Evolutionary conservation across 1,140 invertebrate genomes (phyloP), one percentile per base, ranked within the genome.

Genomic region (Vanessa tameamea): DNA sequence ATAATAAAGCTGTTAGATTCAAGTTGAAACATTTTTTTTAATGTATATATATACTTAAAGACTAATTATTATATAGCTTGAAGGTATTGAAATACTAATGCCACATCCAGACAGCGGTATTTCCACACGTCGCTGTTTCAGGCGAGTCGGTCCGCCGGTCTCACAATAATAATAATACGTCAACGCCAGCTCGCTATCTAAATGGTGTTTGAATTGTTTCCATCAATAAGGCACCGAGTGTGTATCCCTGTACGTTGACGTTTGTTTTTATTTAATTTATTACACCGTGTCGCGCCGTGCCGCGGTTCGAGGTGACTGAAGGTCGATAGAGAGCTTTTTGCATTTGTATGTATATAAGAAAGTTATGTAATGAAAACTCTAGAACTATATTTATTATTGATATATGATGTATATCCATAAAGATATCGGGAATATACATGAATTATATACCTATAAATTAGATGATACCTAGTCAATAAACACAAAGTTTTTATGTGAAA

Each of bases 131-230:
- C 67, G 8, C 12, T 26, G n/a, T 31, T 1, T 37, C 47, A n/a
- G 15, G 68, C 43, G 14, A 43, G 26, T 47, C 72, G 47, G 37
- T 61, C 75, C 64, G 75, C 75, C 67, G 75, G 76, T 78, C 81
- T 71, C 78, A 83, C 82, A 81, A 88, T 86, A 86, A 88, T 88
- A 86, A 88, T 87, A 86, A 89, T 90, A 83, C 83, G 85, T 88
- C 87, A 89, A 82, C 82, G 87, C 84, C 87, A 84, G 61, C 65
- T 64, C 81, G 75, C 78, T 91, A 91, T 91, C 89, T 91, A 89
- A 89, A 91, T 84, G 85, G 83, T 81, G 79, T 88, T 86, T 87
- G 88, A 88, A 87, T 87, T 81, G 83, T 85, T 84, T 89, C 87
- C 88, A 89, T 91, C 89, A 90, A 89, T 89, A 86, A 87, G 82